phyloP scores from a whole-genome alignment of 2,113 vertebrate species.

The Neoarius graeffei region DNA sequence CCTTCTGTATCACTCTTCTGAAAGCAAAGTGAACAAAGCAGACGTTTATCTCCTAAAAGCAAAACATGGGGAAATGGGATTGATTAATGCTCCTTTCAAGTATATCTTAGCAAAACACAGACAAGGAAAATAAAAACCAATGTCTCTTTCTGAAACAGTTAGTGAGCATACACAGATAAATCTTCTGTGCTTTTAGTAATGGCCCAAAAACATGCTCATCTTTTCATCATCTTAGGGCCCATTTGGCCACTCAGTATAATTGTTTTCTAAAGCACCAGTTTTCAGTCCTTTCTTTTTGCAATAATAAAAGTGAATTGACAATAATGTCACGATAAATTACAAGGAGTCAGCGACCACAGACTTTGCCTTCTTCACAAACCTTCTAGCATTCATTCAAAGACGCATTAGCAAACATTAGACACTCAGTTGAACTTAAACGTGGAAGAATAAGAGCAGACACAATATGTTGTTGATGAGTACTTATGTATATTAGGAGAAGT shows the following conservation, averaged over 20 bases:
- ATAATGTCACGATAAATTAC: neutral
- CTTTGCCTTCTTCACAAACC: neutral
- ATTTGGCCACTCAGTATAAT: slow-evolving; percentile 2
- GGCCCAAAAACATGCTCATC: neutral
- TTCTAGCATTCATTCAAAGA: neutral
- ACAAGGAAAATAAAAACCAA: slow-evolving; percentile 60
- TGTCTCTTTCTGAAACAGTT: slow-evolving; percentile 46
- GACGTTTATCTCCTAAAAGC: slow-evolving; percentile 18
- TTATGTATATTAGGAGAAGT: neutral
- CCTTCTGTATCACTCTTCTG: neutral
- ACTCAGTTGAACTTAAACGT: neutral
- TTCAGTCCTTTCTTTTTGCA: neutral
- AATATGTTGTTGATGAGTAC: neutral
- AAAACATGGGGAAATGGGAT: slow-evolving; percentile 17
- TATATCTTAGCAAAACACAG: slow-evolving; percentile 39
- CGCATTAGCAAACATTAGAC: neutral
- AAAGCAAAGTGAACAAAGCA: neutral
- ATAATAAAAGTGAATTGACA: neutral
- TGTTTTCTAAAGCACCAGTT: neutral
- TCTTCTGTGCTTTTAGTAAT: neutral
- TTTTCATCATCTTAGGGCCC: neutral
- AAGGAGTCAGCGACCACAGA: neutral
- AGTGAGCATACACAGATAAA: slow-evolving; percentile 48
- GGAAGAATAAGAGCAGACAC: neutral
- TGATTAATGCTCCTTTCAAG: slow-evolving; percentile 33